Percentiles rank a stretch among this genome's conserved stretches.
phyloP scores from a whole-genome alignment of 1,140 invertebrate genomes.

The Arion vulgaris region DNA sequence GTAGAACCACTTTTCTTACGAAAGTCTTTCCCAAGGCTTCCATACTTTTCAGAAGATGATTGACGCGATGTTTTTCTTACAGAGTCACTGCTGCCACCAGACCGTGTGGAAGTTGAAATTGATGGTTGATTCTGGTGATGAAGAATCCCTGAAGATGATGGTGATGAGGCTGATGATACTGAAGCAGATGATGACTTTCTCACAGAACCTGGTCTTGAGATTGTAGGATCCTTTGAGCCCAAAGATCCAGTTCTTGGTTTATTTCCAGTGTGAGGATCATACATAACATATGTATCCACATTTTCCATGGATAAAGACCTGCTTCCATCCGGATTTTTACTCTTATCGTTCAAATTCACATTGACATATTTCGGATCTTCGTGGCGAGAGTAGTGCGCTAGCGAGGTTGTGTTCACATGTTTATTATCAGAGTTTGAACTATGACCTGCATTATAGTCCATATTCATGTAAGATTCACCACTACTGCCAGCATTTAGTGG shows the following conservation, averaged over 20 bases:
- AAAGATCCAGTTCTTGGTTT: conserved; percentile 40
- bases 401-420: background rate
- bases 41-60: conserved; percentile 45
- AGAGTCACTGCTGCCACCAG: conserved; percentile 33
- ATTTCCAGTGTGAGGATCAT: conserved; percentile 41
- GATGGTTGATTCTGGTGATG: background rate
- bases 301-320: conserved; percentile 40
- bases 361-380: conserved; percentile 38
- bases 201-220: conserved; percentile 18
- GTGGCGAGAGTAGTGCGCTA: background rate
- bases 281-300: conserved; percentile 44
- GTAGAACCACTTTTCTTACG: conserved; percentile 43
- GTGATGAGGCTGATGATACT: background rate
- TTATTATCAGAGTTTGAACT: background rate
- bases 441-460: conserved; percentile 6
- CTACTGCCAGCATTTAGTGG: background rate
- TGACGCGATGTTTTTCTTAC: conserved; percentile 24
- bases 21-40: conserved; percentile 44
- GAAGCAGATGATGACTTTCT: conserved; percentile 10
- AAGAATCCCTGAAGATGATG: background rate
- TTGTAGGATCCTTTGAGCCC: conserved; percentile 31
- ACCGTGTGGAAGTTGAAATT: background rate
- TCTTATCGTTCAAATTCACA: conserved; percentile 27
- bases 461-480: conserved; percentile 21
- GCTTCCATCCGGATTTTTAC: background rate